These are phyloP conservation scores for Heliothis subflexa DNA, from an alignment of 1,140 invertebrate species.

Conservation along the genomic window DNA sequence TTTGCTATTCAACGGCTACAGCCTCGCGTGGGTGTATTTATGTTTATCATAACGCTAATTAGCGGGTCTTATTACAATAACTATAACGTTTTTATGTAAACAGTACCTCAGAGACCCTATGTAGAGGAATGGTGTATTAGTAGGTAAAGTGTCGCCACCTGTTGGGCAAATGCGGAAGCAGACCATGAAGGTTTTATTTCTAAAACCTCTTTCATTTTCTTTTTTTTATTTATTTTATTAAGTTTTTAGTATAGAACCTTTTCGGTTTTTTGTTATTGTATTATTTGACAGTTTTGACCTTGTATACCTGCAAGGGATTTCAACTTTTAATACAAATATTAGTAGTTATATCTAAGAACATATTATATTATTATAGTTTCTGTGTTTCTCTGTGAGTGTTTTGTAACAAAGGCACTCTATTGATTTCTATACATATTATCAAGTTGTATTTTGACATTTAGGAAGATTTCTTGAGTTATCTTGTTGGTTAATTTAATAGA, in stretches of 20 bases:
- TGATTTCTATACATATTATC: too few relatives aligned
- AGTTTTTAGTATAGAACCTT: background rate
- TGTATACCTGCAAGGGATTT: too few relatives aligned
- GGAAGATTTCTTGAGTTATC: too few relatives aligned
- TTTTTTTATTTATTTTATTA: background rate
- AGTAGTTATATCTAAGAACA: too few relatives aligned
- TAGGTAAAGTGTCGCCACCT: slow-evolving; percentile 6
- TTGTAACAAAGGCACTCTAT: too few relatives aligned
- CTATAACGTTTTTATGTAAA: background rate
- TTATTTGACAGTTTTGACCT: too few relatives aligned
- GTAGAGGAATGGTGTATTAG: background rate
- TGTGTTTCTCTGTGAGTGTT: too few relatives aligned
- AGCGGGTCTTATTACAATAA: background rate
- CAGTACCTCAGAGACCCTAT: background rate
- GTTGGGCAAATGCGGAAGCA: background rate
- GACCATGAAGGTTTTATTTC: background rate
- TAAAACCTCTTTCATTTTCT: background rate
- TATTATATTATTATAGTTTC: too few relatives aligned
- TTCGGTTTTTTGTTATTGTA: too few relatives aligned
- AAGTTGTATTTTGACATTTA: too few relatives aligned
- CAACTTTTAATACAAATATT: too few relatives aligned
- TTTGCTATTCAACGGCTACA: background rate
- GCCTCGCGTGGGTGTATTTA: background rate
- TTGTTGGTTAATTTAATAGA: too few relatives aligned
- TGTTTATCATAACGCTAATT: background rate